Evolutionary conservation across 2,888 invertebrate genomes (phyloP), one percentile per base, ranked within the genome.

Genomic region (Copidosoma aretas): DNA sequence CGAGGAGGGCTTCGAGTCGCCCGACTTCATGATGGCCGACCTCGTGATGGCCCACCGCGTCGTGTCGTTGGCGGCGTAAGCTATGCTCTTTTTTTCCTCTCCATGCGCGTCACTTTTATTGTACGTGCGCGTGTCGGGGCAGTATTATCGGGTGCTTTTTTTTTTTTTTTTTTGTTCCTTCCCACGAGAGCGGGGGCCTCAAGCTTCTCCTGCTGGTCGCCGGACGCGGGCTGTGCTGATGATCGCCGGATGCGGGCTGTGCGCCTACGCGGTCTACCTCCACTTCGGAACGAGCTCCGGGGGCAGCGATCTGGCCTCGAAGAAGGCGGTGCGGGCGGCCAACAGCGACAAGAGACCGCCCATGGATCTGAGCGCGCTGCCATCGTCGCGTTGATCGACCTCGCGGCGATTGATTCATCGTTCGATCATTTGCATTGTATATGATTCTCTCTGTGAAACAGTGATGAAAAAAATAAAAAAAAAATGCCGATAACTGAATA

Each of bases 1-100:
- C 0, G 92, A 93, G 77, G 93, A 93, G 86, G 91, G 91, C 3
- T 72, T 82, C 51, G 54, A 76, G 1, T 71, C 82, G 8, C 76
- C 73, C 0, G 79, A 81, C 39, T 63, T 76, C 21, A 73, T 80
- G 4, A 71, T 80, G 10, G 75, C 75, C 4, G 76, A 79, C 67
- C 43, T 83, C 17, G 81, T 79, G n/a, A 14, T 10, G 15, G 59
- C 59, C 4, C 49, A 46, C 14, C 56, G 2, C 4, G 1, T 52
- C 1, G 5, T 39, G 8, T 57, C 70, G 5, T 15, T 74, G 10
- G 74, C 76, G 1, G 73, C 65, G 82, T 81, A 64, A 75, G 76
- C 70, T n/a, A n/a, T n/a, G n/a, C 43, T 49, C 25, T 8, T 17
- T 17, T 17, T 46, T 46, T 12, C 4, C 43, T 8, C 32, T 32